Conservation (phyloP, 2,888 invertebrate genomes). For the Patella caerulea region DNA sequence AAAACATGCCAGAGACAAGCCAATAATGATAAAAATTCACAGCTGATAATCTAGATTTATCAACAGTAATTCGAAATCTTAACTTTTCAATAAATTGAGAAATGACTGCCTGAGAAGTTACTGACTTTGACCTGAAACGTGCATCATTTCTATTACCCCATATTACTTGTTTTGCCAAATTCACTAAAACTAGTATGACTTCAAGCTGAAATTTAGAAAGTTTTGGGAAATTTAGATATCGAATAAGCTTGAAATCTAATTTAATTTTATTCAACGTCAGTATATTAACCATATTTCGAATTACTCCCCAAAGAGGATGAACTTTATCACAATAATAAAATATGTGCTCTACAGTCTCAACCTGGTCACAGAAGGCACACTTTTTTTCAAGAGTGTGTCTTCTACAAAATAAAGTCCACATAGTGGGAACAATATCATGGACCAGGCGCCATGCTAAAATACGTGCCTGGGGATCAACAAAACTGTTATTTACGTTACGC, state of each 20-base stretch:
- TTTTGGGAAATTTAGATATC: neutral
- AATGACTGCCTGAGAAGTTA: too few relatives aligned
- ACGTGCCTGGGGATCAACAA: conserved; percentile 2
- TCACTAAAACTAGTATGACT: neutral
- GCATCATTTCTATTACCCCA: neutral
- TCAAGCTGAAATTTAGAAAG: neutral
- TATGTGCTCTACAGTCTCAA: neutral
- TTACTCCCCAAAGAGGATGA: neutral
- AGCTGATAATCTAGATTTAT: too few relatives aligned
- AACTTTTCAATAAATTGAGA: too few relatives aligned
- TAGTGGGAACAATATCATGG: conserved; percentile 2
- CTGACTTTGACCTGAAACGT: neutral
- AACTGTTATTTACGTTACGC: neutral
- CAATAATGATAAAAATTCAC: too few relatives aligned
- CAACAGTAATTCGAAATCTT: too few relatives aligned
- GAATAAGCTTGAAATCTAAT: neutral
- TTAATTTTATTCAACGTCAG: neutral
- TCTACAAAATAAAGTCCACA: too few relatives aligned
- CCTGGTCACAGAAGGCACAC: neutral
- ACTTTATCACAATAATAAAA: neutral
- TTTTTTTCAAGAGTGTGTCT: too few relatives aligned
- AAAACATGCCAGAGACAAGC: neutral
- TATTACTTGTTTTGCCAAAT: neutral
- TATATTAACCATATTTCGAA: neutral
- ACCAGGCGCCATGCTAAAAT: neutral